Percentiles rank a stretch among this genome's conserved stretches.
Evolutionary conservation across 2,113 vertebrate species (phyloP).

Genomic region (Nothoprocta perdicaria): DNA sequence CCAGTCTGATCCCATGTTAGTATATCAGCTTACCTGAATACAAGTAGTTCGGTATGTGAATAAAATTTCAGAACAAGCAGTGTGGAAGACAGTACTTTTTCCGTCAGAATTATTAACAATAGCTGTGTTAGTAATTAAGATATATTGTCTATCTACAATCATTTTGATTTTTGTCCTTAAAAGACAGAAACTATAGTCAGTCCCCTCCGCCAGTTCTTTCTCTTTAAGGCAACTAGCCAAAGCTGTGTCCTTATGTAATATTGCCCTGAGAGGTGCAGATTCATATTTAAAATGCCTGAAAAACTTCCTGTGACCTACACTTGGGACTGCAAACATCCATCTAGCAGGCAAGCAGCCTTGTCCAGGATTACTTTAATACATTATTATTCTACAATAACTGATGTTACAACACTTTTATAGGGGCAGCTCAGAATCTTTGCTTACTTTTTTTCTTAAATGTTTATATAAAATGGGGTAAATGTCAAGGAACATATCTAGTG

Average conservation of each 20-base stretch:
- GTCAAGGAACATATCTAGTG: not conserved
- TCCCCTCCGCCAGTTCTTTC: not conserved
- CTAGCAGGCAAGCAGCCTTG: slow-evolving; percentile 9
- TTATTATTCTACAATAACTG: slow-evolving; percentile 28
- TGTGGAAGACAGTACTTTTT: not conserved
- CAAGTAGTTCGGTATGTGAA: not conserved
- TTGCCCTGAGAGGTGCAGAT: not conserved
- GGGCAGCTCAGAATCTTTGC: not conserved
- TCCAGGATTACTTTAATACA: not conserved
- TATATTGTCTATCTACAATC: not conserved
- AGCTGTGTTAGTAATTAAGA: not conserved
- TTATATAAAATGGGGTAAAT: slow-evolving; percentile 20
- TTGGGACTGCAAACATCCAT: not conserved
- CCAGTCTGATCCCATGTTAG: not conserved
- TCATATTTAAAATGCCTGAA: not conserved
- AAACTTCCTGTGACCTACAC: not conserved
- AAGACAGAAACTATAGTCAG: not conserved
- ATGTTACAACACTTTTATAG: not conserved
- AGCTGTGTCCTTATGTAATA: not conserved
- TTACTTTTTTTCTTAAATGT: slow-evolving; percentile 1
- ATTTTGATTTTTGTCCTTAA: not conserved
- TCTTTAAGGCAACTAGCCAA: not conserved
- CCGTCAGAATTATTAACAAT: not conserved
- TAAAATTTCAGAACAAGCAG: not conserved
- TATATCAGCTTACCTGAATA: not conserved